Evolutionary conservation across 2,888 invertebrate genomes (phyloP), one percentile per base, ranked within the genome.

Genomic region (Brachyptera putata): DNA sequence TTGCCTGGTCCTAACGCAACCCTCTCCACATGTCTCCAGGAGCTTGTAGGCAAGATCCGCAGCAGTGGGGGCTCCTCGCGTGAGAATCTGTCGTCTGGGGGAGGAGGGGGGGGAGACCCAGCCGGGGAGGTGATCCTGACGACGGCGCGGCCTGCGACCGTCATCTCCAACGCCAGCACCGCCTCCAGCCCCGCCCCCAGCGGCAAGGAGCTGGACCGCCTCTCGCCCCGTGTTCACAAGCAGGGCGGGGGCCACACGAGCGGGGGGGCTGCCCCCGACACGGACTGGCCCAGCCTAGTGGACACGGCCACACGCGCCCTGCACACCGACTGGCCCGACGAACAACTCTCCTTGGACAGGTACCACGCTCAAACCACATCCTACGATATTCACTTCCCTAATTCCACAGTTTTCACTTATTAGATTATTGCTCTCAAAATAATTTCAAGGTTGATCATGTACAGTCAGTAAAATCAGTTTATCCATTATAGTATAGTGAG

Each of bases 241-340:
- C n/a, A n/a, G n/a, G n/a, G n/a, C n/a, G n/a, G n/a, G n/a, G n/a
- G n/a, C n/a, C n/a, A n/a, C n/a, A n/a, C n/a, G n/a, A n/a, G n/a
- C n/a, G n/a, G n/a, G n/a, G n/a, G n/a, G n/a, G n/a, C 88, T 70
- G 81, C 86, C 2, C 80, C 83, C 36, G 84, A 86, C 46, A 80
- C 88, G 68, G 89, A 91, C 73, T 91, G 91, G 91, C 83, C 86
- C 11, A 84, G 86, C 69, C 78, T 91, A 21, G 89, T 91, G 1
- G 87, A 89, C 70, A 88, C 89, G 1, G 90, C 90, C 26, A 88
- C 88, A 0, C 78, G 86, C 62, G 89, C 86, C 18, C 84, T 87
- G 77, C 76, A 11, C 61, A 62, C 18, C 68, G 70, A 69, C 46
- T 76, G 76, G 74, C 74, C 75, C 4, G 74, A 76, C 24, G 75